Base-by-base conservation (phyloP, 2,797 vertebrate species). In the Crenuchus spilurus region DNA sequence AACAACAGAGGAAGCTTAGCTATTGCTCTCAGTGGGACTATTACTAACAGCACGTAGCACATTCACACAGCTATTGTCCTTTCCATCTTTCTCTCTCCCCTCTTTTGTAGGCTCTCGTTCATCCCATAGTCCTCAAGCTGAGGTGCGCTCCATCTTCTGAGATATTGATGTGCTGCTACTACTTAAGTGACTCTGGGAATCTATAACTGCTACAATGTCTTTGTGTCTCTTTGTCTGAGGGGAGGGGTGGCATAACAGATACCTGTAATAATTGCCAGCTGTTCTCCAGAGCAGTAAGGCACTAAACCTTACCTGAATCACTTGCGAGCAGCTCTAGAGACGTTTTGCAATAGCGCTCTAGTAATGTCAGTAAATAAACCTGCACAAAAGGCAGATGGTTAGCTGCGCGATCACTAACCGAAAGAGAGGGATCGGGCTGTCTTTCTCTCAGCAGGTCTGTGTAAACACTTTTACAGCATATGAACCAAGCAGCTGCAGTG, bases 21-120 rank as follows among this genome's bases (percentile, higher is more conserved):
- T 58, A 55, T 58, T 60, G 62, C 37, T 70, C 71, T 70, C 77
- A 51, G 41, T 28, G 65, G 71, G 70, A 64, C 70, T 63, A 66
- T 77, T 77, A 77, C 57, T 24, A 30, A n/a, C 54, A 68, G 37
- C 55, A 69, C 73, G 37, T n/a, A 65, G 13, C 14, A 33, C 64
- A 16, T 60, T 77, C 69, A 20, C 44, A 71, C 18, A 20, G 52
- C 54, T 52, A 42, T 62, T 62, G 65, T 69, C 57, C 55, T n/a
- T 60, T 75, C 28, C 13, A 11, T 66, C 55, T 57, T 24, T n/a
- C n/a, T 35, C 31, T 55, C 57, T 18, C 39, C 8, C 33, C 16
- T 42, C 3, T 24, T 37, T 63, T 24, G 2, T 30, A 18, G 14
- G 46, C 55, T 68, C 54, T 30, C 30, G 1, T 10, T 16, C 24